phyloP scores from a whole-genome alignment of 2,888 invertebrate genomes.

The Metallyticus violacea region DNA sequence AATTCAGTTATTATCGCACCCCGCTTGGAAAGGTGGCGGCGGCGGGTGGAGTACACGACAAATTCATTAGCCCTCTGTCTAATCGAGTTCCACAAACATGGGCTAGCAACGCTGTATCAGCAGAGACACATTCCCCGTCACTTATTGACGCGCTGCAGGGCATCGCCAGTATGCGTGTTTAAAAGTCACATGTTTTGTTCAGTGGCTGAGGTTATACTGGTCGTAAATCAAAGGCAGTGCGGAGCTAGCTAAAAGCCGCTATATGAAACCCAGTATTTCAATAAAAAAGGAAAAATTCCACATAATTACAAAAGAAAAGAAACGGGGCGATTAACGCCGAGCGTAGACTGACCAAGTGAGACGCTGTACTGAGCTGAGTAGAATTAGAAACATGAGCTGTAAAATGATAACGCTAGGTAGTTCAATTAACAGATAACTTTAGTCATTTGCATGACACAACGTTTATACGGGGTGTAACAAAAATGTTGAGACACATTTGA shows the following conservation, averaged over 20 bases:
- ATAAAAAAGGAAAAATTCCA: not conserved
- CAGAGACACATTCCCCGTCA: not conserved
- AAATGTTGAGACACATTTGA: too few species aligned
- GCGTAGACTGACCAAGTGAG: too few species aligned
- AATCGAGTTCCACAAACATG: conserved; percentile 22
- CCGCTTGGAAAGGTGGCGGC: not conserved
- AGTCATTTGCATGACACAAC: too few species aligned
- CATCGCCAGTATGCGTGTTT: too few species aligned
- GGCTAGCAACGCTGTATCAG: conserved; percentile 1
- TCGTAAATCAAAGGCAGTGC: not conserved
- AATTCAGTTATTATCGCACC: not conserved
- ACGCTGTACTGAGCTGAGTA: too few species aligned
- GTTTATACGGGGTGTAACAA: too few species aligned
- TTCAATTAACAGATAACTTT: too few species aligned
- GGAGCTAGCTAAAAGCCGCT: too few species aligned
- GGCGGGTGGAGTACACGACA: not conserved
- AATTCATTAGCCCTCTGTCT: conserved; percentile 20
- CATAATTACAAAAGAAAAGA: not conserved
- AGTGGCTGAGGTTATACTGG: not conserved
- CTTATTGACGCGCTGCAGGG: not conserved
- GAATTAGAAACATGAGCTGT: too few species aligned
- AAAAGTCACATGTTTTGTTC: too few species aligned
- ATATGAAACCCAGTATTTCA: not conserved
- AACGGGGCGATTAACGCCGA: too few species aligned
- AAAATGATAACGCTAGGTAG: too few species aligned